These are phyloP conservation scores for Anagyrus pseudococci DNA, from an alignment of 2,888 invertebrate species.

Conservation along the genomic window DNA sequence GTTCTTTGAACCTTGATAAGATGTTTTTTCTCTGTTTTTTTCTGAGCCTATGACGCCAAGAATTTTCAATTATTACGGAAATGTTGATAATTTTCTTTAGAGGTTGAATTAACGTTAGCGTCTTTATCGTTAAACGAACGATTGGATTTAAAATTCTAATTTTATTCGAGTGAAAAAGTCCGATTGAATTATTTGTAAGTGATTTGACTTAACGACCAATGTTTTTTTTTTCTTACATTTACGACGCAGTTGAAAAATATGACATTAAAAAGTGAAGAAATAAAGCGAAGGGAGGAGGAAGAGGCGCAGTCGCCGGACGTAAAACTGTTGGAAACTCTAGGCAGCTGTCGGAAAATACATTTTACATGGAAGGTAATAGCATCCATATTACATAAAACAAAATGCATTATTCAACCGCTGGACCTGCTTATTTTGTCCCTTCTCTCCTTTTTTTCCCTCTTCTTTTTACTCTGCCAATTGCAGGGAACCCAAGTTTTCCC, in stretches of 20 bases:
- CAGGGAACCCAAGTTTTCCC: constrained; percentile 13
- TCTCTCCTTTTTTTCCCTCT: constrained; percentile 4
- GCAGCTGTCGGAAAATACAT: constrained; percentile 32
- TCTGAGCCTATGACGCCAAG: no score
- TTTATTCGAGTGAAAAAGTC: no score
- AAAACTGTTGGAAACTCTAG: constrained; percentile 16
- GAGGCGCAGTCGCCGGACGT: not conserved
- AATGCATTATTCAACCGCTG: constrained; percentile 37
- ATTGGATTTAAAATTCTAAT: no score
- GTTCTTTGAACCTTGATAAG: no score
- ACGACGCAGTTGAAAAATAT: no score
- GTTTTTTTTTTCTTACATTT: not conserved
- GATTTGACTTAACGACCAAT: not conserved
- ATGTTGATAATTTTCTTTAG: no score
- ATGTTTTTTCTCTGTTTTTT: no score
- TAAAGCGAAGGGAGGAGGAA: constrained; percentile 4
- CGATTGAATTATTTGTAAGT: no score
- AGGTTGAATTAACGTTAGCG: no score
- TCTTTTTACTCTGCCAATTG: constrained; percentile 26
- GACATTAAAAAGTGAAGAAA: no score
- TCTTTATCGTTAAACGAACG: not conserved
- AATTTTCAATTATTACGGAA: no score
- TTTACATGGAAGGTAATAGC: constrained; percentile 39
- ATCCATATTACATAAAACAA: constrained; percentile 39
- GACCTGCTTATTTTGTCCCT: constrained; percentile 9